Conservation (phyloP, 2,113 vertebrate genomes). For the Mesitornis unicolor region DNA sequence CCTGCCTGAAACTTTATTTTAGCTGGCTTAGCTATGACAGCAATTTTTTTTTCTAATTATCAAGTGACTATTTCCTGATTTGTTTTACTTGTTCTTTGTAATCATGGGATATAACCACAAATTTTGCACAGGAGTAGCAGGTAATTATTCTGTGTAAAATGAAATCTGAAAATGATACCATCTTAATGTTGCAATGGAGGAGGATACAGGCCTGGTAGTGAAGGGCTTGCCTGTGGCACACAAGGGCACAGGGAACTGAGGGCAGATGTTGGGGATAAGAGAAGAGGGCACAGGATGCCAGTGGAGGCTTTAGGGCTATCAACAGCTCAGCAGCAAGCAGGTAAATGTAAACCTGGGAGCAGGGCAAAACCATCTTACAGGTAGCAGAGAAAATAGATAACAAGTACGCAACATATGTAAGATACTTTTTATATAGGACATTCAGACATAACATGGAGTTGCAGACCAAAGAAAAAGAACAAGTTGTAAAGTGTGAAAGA, state of each 20-base stretch:
- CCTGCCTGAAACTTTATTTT: background rate
- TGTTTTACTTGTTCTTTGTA: background rate
- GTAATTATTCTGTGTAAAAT: background rate
- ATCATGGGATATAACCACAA: background rate
- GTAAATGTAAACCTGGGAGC: background rate
- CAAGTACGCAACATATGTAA: background rate
- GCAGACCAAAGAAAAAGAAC: background rate
- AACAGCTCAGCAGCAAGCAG: background rate
- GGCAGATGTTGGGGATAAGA: background rate
- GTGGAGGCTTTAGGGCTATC: background rate
- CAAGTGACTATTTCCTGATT: background rate
- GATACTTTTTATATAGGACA: background rate
- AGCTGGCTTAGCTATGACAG: background rate
- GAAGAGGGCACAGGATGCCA: background rate
- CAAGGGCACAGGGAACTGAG: background rate
- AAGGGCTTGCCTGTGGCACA: background rate
- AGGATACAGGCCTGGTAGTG: background rate
- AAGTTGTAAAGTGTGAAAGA: background rate
- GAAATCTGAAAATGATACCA: background rate
- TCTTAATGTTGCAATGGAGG: background rate
- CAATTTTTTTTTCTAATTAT: background rate
- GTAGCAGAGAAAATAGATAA: background rate
- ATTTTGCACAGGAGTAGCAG: background rate
- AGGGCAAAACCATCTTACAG: background rate
- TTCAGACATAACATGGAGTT: background rate